Conservation (phyloP, 2,888 invertebrate species). For the Corythucha ciliata region DNA sequence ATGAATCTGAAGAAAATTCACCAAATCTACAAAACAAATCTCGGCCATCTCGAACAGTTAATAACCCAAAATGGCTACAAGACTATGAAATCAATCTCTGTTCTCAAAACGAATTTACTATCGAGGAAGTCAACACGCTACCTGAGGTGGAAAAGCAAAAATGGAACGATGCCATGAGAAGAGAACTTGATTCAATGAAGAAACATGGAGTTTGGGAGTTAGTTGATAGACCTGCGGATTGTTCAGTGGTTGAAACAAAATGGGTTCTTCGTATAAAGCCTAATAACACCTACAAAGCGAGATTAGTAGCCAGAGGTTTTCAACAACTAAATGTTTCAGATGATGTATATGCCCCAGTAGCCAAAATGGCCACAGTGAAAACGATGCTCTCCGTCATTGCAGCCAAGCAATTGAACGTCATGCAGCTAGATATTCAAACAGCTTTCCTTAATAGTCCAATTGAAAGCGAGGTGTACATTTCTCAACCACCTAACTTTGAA, state of each 20-base stretch:
- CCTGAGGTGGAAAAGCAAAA: slow-evolving; percentile 13
- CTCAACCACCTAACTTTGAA: slow-evolving; percentile 7
- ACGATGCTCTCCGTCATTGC: slow-evolving; percentile 14
- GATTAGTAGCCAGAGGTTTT: slow-evolving; percentile 16
- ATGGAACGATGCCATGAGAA: slow-evolving; percentile 31
- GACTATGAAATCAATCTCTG: slow-evolving; percentile 7
- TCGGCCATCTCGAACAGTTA: background rate
- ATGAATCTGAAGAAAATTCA: background rate
- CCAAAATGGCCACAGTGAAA: slow-evolving; percentile 16
- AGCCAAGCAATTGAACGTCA: slow-evolving; percentile 1
- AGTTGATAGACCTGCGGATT: slow-evolving; percentile 28
- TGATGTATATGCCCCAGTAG: slow-evolving; percentile 17
- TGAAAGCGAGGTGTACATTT: background rate
- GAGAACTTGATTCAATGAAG: slow-evolving; percentile 36
- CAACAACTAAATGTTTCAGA: background rate
- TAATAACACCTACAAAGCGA: slow-evolving; percentile 15
- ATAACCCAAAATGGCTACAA: slow-evolving; percentile 2
- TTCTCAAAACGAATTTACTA: slow-evolving; percentile 3
- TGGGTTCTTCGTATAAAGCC: slow-evolving; percentile 24
- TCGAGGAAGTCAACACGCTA: background rate
- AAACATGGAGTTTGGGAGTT: slow-evolving; percentile 38
- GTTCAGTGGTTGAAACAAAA: slow-evolving; percentile 10
- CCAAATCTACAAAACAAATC: background rate
- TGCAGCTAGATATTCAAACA: slow-evolving; percentile 10
- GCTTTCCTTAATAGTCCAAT: slow-evolving; percentile 15